Evolutionary conservation across 2,888 invertebrate genomes (phyloP).

Genomic region (Sphaerophoria rueppellii): DNA sequence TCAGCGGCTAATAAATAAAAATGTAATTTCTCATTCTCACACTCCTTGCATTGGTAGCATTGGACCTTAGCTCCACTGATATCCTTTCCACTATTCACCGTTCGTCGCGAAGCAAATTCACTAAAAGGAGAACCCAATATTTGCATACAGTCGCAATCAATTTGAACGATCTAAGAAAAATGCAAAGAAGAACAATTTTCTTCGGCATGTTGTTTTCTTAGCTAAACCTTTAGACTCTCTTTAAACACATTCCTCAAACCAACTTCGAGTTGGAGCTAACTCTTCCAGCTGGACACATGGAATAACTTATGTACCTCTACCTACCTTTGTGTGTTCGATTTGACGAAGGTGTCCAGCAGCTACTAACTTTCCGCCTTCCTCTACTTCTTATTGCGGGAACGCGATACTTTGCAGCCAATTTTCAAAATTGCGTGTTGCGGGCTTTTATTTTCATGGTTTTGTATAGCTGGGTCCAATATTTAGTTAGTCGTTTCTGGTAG

Average conservation of each 20-base stretch:
- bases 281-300: constrained; percentile 31
- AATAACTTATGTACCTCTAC: too few species aligned
- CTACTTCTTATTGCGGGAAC: neutral
- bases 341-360: neutral
- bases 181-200: constrained; percentile 62
- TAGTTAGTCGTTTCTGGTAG: constrained; percentile 29
- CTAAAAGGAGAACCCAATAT: constrained; percentile 59
- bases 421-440: constrained; percentile 64
- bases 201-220: constrained; percentile 67
- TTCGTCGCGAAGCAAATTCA: neutral
- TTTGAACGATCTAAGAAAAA: constrained; percentile 66
- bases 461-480: constrained; percentile 6
- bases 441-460: constrained; percentile 35
- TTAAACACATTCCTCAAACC: constrained; percentile 52
- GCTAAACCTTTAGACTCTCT: constrained; percentile 64
- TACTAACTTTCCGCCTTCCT: constrained; percentile 11
- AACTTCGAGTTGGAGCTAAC: neutral
- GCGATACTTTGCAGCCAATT: constrained; percentile 61
- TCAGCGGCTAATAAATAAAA: constrained; percentile 73
- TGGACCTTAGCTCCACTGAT: constrained; percentile 5
- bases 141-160: constrained; percentile 69
- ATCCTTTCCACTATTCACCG: neutral
- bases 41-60: constrained; percentile 52
- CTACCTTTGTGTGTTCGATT: too few species aligned
- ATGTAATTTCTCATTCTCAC: constrained; percentile 72